Conservation (phyloP, 2,797 vertebrate species). For the Rhynchotus rufescens region DNA sequence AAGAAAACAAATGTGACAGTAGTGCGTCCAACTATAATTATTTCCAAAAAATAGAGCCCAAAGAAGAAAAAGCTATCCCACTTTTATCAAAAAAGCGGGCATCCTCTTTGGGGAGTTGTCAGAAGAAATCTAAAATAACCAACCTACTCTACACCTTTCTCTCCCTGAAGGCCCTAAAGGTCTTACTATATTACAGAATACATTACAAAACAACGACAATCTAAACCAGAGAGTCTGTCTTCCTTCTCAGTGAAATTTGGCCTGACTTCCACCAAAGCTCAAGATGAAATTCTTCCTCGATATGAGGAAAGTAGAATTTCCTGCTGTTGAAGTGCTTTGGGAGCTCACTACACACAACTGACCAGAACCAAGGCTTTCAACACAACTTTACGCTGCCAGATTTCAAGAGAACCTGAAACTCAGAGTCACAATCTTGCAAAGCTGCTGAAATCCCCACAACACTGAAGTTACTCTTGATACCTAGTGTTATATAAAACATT, state of each 20-base stretch:
- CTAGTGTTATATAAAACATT: neutral
- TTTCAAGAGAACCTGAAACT: neutral
- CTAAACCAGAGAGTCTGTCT: neutral
- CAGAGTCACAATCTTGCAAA: neutral
- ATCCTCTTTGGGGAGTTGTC: neutral
- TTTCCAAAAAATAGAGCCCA: neutral
- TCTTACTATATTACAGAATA: neutral
- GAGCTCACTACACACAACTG: neutral
- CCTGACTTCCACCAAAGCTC: neutral
- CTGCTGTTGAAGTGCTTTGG: neutral
- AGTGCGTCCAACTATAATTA: slow-evolving; percentile 20
- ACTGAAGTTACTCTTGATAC: neutral
- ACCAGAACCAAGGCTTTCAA: neutral
- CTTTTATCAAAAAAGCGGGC: neutral
- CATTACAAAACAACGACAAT: neutral
- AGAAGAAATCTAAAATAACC: neutral
- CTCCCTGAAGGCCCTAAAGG: neutral
- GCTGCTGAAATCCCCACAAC: neutral
- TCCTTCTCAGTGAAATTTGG: neutral
- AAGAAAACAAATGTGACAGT: slow-evolving; percentile 41
- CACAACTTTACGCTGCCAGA: neutral
- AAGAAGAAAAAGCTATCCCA: neutral
- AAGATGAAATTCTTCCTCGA: neutral
- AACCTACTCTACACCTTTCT: neutral
- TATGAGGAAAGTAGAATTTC: neutral